These are phyloP conservation scores for Sebastes oblongus DNA, from an alignment of 2,797 vertebrate species.

Conservation along the genomic window DNA sequence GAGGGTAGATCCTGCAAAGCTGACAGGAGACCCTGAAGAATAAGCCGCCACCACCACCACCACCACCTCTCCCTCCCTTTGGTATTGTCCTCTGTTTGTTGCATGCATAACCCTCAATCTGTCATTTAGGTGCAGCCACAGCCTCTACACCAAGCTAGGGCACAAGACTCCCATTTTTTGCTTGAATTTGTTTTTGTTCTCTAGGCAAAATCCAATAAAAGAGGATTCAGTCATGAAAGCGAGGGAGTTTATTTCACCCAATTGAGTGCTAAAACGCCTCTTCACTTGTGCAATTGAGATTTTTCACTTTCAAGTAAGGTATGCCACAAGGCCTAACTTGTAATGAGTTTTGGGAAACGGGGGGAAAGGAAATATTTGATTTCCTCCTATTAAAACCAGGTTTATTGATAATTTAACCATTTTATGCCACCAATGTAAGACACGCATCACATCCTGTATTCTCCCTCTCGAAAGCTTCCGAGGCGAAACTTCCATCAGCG, in stretches of 20 bases:
- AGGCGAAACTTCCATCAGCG: not conserved
- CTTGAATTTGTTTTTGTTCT: conserved; percentile 56
- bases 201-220: conserved; percentile 63
- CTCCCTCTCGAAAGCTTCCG: not conserved
- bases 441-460: not conserved
- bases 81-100: conserved; percentile 57
- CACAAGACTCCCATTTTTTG: conserved; percentile 7
- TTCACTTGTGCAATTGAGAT: conserved; percentile 47
- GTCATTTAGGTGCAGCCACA: conserved; percentile 42
- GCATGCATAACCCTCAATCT: conserved; percentile 59
- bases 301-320: conserved; percentile 46
- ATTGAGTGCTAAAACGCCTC: conserved; percentile 57
- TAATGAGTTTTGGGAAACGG: conserved; percentile 48
- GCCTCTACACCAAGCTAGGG: not conserved
- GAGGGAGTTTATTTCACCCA: conserved; percentile 58
- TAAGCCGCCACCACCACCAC: conserved; percentile 13
- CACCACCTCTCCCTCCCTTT: conserved; percentile 28
- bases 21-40: conserved; percentile 38
- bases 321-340: conserved; percentile 35
- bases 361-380: conserved; percentile 33
- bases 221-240: conserved; percentile 55
- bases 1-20: conserved; percentile 50
- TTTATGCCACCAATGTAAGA: conserved; percentile 8
- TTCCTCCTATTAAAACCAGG: conserved; percentile 28
- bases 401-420: conserved; percentile 43